Base-by-base conservation (phyloP, 2,888 invertebrate genomes). In the Panopea generosa region DNA sequence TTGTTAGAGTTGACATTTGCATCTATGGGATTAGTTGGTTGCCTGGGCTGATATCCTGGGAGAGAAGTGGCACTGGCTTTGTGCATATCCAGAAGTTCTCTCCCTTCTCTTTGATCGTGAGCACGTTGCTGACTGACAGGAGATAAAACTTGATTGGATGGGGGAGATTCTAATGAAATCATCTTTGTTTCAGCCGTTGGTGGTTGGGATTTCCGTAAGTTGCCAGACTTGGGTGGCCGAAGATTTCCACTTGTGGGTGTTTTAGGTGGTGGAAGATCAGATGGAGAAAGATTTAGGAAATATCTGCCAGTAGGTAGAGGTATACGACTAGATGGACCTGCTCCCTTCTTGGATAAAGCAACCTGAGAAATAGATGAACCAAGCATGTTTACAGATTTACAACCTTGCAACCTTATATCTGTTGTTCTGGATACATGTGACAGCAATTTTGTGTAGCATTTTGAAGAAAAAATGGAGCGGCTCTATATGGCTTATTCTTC, bases 301-400 rank as follows among this genome's bases (percentile, higher is more conserved):
- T 87, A 85, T 4, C 73, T 79, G 50, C 85, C 86, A 43, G 87
- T 86, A 18, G 87, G 85, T 6, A 89, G 74, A 7, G 89, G 87
- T 43, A 89, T 87, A 49, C 87, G 85, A 67, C 86, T 87, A 11
- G 80, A 76, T 7, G 86, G 85, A 14, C 83, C 83, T 22, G 78
- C 26, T 26, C 74, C 68, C 56, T 84, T 84, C 68, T 83, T 86
- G 11, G 86, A 66, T 11, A 86, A 74, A 60, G 83, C 63, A 26
- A 82, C 61, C 86, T 86, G 77, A 24, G 75, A 73, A 40, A 11
- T 40, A 16, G 40, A 40, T n/a, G n/a, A n/a, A n/a, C n/a, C n/a
- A n/a, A n/a, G n/a, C n/a, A n/a, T n/a, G n/a, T n/a, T n/a, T n/a
- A n/a, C n/a, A n/a, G n/a, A n/a, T n/a, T n/a, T n/a, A n/a, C n/a